These are phyloP conservation scores for Passer montanus DNA, from an alignment of 2,113 vertebrate species.

Conservation along the genomic window DNA sequence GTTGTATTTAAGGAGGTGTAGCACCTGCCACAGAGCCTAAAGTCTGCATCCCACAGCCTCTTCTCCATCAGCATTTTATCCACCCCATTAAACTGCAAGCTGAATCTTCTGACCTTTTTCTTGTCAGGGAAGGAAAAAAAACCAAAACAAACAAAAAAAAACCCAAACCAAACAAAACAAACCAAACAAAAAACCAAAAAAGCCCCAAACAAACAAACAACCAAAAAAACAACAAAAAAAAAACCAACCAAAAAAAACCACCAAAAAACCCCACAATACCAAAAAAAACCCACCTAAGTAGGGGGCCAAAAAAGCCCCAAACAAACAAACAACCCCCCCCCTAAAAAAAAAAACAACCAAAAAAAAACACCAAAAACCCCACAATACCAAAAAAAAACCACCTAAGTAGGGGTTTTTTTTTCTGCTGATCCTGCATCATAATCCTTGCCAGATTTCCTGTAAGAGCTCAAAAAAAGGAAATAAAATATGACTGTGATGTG, in stretches of 20 bases:
- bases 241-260: too few relatives aligned
- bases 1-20: neutral
- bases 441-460: constrained; percentile 43
- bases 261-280: too few relatives aligned
- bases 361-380: neutral
- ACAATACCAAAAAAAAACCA: neutral
- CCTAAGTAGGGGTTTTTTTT: neutral
- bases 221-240: too few relatives aligned
- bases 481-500: neutral
- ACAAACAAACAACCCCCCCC: too few relatives aligned
- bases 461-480: constrained; percentile 10
- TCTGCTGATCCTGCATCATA: constrained; percentile 44
- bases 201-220: too few relatives aligned
- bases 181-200: neutral
- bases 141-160: neutral
- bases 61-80: neutral
- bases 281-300: too few relatives aligned
- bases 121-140: neutral
- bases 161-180: neutral
- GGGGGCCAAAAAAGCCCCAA: too few relatives aligned
- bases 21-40: neutral
- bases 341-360: too few relatives aligned
- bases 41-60: neutral
- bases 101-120: neutral
- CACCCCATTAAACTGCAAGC: neutral